Percentiles rank a stretch among this genome's conserved stretches.
phyloP scores from a whole-genome alignment of 2,113 vertebrate genomes.

The Trogon surrucura region DNA sequence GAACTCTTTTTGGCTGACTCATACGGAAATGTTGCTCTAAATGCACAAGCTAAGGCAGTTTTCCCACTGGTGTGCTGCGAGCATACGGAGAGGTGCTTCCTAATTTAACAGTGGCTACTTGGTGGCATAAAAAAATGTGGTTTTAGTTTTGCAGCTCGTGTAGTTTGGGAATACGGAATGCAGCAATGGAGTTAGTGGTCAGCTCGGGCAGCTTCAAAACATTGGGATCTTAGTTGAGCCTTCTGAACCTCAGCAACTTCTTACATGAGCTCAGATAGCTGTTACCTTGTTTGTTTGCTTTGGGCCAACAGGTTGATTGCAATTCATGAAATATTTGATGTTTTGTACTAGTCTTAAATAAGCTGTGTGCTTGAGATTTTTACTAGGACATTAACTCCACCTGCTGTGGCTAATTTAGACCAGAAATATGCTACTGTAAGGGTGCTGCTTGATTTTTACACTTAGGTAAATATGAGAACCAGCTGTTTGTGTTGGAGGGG shows the following conservation, averaged over 20 bases:
- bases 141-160: neutral
- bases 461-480: neutral
- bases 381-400: neutral
- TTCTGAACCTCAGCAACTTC: neutral
- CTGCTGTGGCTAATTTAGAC: neutral
- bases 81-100: neutral
- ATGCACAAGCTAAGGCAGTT: fast-evolving
- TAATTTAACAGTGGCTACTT: neutral
- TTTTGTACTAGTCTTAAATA: neutral
- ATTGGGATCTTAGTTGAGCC: neutral
- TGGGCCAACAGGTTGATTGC: neutral
- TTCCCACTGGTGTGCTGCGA: neutral
- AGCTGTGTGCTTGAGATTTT: neutral
- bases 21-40: fast-evolving
- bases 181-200: neutral
- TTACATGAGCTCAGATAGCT: fast-evolving
- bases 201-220: neutral
- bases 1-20: neutral
- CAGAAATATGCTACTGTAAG: neutral
- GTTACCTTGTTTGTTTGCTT: neutral
- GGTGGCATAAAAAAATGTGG: neutral
- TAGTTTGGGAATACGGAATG: neutral
- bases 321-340: neutral
- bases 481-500: neutral
- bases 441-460: neutral